Evolutionary conservation across 1,140 invertebrate species (phyloP).

Genomic region (Ostrea denselamellosa): DNA sequence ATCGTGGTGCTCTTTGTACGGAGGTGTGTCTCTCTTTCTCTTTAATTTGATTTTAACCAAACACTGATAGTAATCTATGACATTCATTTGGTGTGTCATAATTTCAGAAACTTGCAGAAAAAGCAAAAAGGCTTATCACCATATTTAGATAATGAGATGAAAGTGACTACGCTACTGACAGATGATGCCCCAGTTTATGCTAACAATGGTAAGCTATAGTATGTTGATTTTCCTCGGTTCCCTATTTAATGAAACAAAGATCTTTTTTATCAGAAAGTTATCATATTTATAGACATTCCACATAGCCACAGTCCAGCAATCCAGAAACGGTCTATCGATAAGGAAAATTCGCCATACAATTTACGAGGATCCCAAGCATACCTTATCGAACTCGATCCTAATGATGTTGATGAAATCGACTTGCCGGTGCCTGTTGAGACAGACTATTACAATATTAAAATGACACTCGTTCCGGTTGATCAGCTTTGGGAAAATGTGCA

Average conservation of each 20-base stretch:
- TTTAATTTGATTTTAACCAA: neutral
- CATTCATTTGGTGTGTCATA: neutral
- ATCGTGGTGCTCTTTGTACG: neutral
- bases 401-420: neutral
- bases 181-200: neutral
- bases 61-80: neutral
- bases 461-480: neutral
- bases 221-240: no score
- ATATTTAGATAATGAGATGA: neutral
- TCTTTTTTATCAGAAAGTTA: neutral
- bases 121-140: neutral
- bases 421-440: neutral
- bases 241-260: no score
- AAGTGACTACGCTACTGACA: neutral
- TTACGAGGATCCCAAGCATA: neutral
- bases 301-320: neutral
- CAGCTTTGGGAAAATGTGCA: constrained; percentile 10
- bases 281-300: neutral
- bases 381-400: constrained; percentile 14
- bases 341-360: neutral
- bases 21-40: neutral
- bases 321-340: neutral
- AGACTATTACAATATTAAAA: constrained; percentile 7
- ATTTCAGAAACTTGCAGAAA: neutral
- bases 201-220: neutral